Conservation (phyloP, 2,888 invertebrate species). For the Lasioglossum lativentre region DNA sequence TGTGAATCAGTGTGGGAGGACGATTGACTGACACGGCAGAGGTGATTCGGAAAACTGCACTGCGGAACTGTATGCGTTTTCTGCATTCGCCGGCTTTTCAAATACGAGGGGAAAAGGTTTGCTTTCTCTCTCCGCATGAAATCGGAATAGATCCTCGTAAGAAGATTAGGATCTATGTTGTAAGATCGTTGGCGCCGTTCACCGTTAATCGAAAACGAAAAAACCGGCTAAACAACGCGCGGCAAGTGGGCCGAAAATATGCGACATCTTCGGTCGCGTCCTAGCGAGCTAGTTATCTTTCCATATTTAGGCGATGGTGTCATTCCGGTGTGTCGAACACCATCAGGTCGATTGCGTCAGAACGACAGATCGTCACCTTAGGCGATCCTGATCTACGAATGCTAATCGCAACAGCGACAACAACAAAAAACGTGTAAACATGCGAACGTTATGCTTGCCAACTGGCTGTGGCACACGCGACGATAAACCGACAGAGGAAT, state of each 20-base stretch:
- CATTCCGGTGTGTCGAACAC: constrained; percentile 51
- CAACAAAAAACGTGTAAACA: constrained; percentile 30
- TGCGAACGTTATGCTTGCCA: background rate
- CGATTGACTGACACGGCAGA: background rate
- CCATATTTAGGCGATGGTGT: constrained; percentile 65
- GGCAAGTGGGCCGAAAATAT: constrained; percentile 39
- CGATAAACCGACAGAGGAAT: constrained; percentile 16
- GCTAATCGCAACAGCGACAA: constrained; percentile 13
- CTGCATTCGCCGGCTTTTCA: background rate
- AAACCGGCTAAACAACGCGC: constrained; percentile 51
- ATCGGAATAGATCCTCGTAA: background rate
- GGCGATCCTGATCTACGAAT: constrained; percentile 26
- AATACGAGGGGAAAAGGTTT: background rate
- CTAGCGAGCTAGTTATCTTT: constrained; percentile 45
- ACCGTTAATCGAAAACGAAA: constrained; percentile 38
- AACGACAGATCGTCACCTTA: constrained; percentile 41
- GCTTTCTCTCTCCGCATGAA: background rate
- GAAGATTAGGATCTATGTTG: background rate
- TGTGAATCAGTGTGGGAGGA: background rate
- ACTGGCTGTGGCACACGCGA: background rate
- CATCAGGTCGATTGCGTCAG: constrained; percentile 62
- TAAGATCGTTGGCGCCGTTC: constrained; percentile 20
- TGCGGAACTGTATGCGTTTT: background rate
- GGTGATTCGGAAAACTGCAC: constrained; percentile 2
- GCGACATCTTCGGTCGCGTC: background rate